phyloP scores from a whole-genome alignment of 2,113 vertebrate genomes.

The Dipodomys spectabilis region DNA sequence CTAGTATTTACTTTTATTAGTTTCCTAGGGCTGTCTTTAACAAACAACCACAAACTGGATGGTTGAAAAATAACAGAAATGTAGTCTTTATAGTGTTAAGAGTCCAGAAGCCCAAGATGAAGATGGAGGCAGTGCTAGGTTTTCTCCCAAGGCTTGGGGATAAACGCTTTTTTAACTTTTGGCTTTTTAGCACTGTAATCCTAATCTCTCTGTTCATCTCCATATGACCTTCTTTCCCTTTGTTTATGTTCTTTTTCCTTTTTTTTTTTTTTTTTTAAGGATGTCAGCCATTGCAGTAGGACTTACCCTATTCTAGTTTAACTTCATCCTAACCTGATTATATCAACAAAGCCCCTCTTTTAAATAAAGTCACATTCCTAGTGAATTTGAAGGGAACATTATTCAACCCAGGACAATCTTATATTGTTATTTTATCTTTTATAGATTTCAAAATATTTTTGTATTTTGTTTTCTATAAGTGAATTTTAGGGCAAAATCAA shows the following conservation, averaged over 20 bases:
- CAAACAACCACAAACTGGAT: background rate
- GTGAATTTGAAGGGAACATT: background rate
- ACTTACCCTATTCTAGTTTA: background rate
- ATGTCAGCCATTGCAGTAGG: background rate
- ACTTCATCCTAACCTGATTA: background rate
- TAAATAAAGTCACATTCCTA: background rate
- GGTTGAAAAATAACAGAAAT: background rate
- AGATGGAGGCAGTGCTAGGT: background rate
- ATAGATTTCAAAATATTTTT: background rate
- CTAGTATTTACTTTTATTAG: conserved; percentile 4
- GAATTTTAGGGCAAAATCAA: conserved; percentile 4
- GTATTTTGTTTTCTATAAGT: conserved; percentile 32
- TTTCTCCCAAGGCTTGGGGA: background rate
- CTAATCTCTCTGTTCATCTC: background rate
- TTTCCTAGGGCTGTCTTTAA: background rate
- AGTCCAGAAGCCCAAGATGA: background rate
- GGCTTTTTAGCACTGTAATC: background rate
- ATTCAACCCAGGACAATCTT: background rate
- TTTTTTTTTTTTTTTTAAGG: background rate
- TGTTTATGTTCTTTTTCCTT: background rate
- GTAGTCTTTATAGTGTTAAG: background rate
- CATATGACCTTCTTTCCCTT: background rate
- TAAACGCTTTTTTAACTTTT: background rate
- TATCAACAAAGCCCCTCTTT: background rate
- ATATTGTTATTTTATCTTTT: background rate